phyloP scores from a whole-genome alignment of 2,797 vertebrate species.

The Xyrichtys novacula region DNA sequence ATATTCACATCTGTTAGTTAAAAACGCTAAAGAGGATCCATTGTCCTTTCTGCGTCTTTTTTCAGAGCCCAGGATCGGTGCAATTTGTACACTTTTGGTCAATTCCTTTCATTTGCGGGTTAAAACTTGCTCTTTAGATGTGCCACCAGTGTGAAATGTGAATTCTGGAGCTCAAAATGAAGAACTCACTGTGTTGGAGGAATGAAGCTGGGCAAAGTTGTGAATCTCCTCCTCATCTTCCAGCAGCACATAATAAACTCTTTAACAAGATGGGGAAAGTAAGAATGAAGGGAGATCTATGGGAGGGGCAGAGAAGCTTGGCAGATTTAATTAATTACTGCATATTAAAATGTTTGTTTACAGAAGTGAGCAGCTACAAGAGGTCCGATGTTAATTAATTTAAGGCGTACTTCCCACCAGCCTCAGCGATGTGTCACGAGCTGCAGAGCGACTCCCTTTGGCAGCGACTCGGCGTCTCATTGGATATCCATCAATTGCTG shows the following conservation, averaged over 20 bases:
- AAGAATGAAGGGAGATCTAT: constrained; percentile 93
- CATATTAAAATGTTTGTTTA: constrained; percentile 99
- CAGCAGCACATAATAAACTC: constrained; percentile 77
- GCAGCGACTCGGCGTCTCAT: constrained; percentile 89
- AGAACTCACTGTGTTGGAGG: constrained; percentile 16
- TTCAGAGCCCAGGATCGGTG: constrained; percentile 46
- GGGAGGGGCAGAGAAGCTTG: constrained; percentile 92
- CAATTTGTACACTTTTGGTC: constrained; percentile 42
- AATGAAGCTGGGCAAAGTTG: constrained; percentile 42
- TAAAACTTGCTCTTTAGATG: constrained; percentile 38
- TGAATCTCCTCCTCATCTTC: constrained; percentile 54
- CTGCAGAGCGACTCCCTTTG: constrained; percentile 86
- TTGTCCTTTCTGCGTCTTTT: constrained; percentile 36
- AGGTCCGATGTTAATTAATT: constrained; percentile 99
- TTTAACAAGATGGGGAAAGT: constrained; percentile 85
- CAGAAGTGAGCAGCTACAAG: constrained; percentile 98
- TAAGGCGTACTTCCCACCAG: constrained; percentile 93
- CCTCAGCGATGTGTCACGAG: constrained; percentile 88
- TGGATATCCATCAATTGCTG: constrained; percentile 91
- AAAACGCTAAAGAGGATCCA: too few species aligned
- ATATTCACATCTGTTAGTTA: constrained; percentile 63
- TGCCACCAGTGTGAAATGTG: constrained; percentile 32
- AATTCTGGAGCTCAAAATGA: constrained; percentile 17
- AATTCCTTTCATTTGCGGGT: constrained; percentile 65
- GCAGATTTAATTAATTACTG: constrained; percentile 99